Evolutionary conservation across 2,113 vertebrate genomes (phyloP).

Genomic region (Opisthocomus hoazin): DNA sequence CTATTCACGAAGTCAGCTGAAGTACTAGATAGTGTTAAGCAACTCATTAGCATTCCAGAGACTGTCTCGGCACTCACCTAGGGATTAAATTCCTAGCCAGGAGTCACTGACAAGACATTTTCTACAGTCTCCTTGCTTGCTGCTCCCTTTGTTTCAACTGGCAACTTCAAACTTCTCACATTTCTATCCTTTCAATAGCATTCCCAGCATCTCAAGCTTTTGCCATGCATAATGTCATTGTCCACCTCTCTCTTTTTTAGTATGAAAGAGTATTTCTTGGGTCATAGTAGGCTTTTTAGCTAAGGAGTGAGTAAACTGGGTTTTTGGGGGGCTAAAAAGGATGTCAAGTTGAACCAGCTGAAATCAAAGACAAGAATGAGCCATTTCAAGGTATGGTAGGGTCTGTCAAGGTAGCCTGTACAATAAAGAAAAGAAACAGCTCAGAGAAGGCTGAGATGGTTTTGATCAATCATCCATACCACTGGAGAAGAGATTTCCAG

Average conservation of each 20-base stretch:
- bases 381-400: background rate
- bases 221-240: background rate
- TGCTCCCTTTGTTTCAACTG: constrained; percentile 37
- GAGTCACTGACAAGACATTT: constrained; percentile 41
- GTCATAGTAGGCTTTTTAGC: background rate
- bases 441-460: background rate
- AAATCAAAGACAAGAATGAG: background rate
- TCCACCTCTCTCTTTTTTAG: background rate
- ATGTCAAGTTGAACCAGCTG: background rate
- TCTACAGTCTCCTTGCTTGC: constrained; percentile 10
- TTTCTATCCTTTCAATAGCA: background rate
- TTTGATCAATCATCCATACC: background rate
- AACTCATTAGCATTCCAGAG: constrained; percentile 12
- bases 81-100: constrained; percentile 10
- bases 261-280: background rate
- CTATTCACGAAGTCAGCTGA: background rate
- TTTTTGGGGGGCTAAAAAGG: background rate
- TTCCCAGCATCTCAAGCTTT: background rate
- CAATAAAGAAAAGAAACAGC: background rate
- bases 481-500: background rate
- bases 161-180: background rate
- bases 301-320: background rate
- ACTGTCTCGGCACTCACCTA: background rate
- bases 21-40: background rate
- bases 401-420: background rate